Conservation (phyloP, 2,888 invertebrate species). For the Nysson spinosus region DNA sequence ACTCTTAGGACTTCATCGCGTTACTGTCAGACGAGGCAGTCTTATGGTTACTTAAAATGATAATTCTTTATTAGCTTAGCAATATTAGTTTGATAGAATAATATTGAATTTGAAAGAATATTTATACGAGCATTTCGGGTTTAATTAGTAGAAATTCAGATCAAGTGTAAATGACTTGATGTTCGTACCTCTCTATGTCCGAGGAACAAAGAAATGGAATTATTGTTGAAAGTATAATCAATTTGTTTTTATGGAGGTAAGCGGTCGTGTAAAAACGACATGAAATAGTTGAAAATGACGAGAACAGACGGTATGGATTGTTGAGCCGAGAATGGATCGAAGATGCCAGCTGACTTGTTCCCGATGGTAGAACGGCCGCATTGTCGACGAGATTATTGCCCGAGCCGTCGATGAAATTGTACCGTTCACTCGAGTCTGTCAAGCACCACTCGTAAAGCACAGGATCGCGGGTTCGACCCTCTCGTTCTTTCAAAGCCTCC, state of each 20-base stretch:
- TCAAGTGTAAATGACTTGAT: too few relatives aligned
- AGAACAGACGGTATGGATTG: neutral
- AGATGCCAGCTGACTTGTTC: slow-evolving; percentile 57
- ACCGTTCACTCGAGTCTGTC: slow-evolving; percentile 47
- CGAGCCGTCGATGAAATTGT: slow-evolving; percentile 53
- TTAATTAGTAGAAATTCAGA: too few relatives aligned
- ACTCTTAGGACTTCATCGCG: neutral
- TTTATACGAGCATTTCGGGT: too few relatives aligned
- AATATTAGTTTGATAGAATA: too few relatives aligned
- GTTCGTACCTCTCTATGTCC: too few relatives aligned
- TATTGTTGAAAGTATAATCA: neutral
- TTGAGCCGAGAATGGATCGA: slow-evolving; percentile 44
- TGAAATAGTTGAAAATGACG: slow-evolving; percentile 16
- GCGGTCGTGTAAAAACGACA: neutral
- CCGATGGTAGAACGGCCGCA: slow-evolving; percentile 24
- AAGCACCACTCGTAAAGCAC: slow-evolving; percentile 31
- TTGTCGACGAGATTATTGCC: slow-evolving; percentile 52
- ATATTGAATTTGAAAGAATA: too few relatives aligned
- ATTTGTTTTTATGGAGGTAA: neutral
- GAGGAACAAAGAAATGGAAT: too few relatives aligned
- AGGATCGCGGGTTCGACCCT: slow-evolving; percentile 42
- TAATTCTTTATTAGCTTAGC: slow-evolving; percentile 20
- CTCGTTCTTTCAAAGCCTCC: slow-evolving; percentile 24
- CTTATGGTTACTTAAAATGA: slow-evolving; percentile 25
- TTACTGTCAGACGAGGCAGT: neutral